Percentiles rank a stretch among this genome's conserved stretches.
phyloP scores from a whole-genome alignment of 2,888 invertebrate species.

The Eubasilissa splendida region DNA sequence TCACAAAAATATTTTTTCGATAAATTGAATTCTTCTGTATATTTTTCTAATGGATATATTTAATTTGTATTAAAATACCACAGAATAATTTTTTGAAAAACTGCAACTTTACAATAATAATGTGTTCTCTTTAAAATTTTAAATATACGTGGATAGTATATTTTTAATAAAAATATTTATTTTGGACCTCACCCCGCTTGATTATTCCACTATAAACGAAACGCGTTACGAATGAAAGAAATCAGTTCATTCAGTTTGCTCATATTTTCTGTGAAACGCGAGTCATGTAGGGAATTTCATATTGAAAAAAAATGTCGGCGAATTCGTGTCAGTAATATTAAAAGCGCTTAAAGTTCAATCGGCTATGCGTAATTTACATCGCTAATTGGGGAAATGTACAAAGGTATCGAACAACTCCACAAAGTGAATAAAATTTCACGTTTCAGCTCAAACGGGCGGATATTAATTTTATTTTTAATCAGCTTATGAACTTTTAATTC shows the following conservation, averaged over 20 bases:
- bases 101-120: too few relatives aligned
- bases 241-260: background rate
- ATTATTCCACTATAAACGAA: background rate
- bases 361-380: conserved; percentile 24
- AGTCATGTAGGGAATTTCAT: background rate
- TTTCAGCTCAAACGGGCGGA: conserved; percentile 29
- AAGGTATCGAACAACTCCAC: conserved; percentile 7
- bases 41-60: too few relatives aligned
- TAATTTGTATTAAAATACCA: too few relatives aligned
- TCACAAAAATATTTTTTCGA: too few relatives aligned
- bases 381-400: conserved; percentile 40
- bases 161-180: too few relatives aligned
- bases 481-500: conserved; percentile 13
- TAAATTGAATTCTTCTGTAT: too few relatives aligned
- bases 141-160: too few relatives aligned
- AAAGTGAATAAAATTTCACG: conserved; percentile 35
- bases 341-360: conserved; percentile 44
- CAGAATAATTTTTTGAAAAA: too few relatives aligned
- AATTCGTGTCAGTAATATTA: conserved; percentile 23
- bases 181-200: too few relatives aligned
- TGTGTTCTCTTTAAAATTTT: too few relatives aligned
- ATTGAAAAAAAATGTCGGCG: conserved; percentile 5
- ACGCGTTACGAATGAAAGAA: background rate
- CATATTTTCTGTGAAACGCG: too few relatives aligned
- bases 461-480: conserved; percentile 28